Evolutionary conservation across 2,797 vertebrate genomes (phyloP).

Genomic region (Pogoniulus pusillus): DNA sequence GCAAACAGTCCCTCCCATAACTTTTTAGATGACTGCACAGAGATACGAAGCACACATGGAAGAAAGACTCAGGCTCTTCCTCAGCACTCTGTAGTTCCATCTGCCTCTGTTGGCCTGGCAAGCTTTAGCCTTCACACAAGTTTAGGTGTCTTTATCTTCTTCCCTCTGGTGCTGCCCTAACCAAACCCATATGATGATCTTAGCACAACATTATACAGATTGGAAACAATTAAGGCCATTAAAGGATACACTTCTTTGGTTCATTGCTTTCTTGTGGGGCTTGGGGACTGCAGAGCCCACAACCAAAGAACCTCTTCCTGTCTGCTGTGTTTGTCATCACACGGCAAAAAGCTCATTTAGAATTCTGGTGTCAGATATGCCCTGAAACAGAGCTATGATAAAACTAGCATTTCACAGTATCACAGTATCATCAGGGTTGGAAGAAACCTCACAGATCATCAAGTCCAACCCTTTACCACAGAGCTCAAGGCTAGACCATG

Average conservation of each 20-base stretch:
- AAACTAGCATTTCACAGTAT: slow-evolving; percentile 32
- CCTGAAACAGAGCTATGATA: background rate
- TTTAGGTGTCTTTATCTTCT: background rate
- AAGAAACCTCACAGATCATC: too few species aligned
- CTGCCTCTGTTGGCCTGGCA: background rate
- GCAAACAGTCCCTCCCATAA: background rate
- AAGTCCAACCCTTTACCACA: too few species aligned
- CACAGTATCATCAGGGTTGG: too few species aligned
- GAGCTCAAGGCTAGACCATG: too few species aligned
- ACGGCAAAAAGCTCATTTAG: slow-evolving; percentile 40
- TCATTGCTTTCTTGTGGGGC: background rate
- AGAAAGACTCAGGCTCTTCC: background rate
- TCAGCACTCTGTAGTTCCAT: background rate
- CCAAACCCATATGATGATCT: background rate
- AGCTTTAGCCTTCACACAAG: background rate
- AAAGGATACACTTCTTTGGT: background rate
- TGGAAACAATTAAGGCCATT: background rate
- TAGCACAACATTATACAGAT: background rate
- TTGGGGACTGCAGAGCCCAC: background rate
- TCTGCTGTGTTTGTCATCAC: background rate
- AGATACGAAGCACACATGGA: background rate
- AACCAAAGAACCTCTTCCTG: slow-evolving; percentile 34
- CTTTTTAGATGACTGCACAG: background rate
- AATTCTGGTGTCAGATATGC: slow-evolving; percentile 21
- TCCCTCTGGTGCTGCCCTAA: background rate